Evolutionary conservation across 30 jellyfish, hydroid and myxozoan genomes (phyloP), one percentile per base, ranked within the genome.

Genomic region (Turritopsis rubra): DNA sequence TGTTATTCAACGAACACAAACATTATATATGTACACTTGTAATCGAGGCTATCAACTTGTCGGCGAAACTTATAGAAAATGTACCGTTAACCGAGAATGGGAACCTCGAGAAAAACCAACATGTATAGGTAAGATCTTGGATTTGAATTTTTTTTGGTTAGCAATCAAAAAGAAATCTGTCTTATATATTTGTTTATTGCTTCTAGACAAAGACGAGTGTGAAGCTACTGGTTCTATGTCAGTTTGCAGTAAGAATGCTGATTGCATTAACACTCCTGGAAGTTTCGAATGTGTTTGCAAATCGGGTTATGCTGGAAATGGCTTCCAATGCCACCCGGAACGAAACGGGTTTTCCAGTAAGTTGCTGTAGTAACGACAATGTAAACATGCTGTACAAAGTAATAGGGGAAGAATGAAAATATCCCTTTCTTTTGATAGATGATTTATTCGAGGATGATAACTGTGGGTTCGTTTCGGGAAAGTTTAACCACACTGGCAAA

Each of bases 381-480:
- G 83, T 75, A 75, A 7, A n/a, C n/a, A n/a, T n/a, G n/a, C n/a
- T n/a, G n/a, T n/a, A n/a, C n/a, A n/a, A n/a, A n/a, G n/a, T n/a
- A n/a, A n/a, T n/a, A n/a, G n/a, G 13, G 5, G 60, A 41, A 41
- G 13, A 5, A 41, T 41, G 60, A 41, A 41, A 41, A 41, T 13
- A n/a, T n/a, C n/a, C n/a, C n/a, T n/a, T 41, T 41, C 60, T 41
- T 5, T 13, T 41, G 9, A 41, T 41, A 52, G 87, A 52, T 25
- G 65, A 28, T 66, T 29, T 80, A 26, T 19, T 17, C 8, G 87
- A 80, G 1, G 87, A 52, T 25, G 29, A 90, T 75, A 74, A 19
- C 19, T 90, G 97, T 74, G 97, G 97, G 7, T 23, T 79, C 7
- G 89, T 83, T 22, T 54, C 71, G 20, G 66, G 65, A 18, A 81